Evolutionary conservation across 2,797 vertebrate species (phyloP).

Genomic region (Chiroxiphia lanceolata): DNA sequence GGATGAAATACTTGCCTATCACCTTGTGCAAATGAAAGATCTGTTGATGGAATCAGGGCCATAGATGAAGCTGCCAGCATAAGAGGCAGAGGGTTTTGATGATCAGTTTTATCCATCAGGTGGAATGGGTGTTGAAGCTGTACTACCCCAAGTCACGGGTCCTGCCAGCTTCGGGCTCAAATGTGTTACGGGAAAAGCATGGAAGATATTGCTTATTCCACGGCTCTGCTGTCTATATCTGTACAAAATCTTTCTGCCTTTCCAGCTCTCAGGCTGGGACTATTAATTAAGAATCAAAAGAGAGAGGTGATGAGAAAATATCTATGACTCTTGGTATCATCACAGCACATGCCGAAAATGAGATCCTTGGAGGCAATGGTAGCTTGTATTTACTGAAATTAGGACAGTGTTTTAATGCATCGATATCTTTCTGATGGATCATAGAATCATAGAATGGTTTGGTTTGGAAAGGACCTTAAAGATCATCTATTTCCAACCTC

Average conservation of each 20-base stretch:
- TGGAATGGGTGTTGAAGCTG: not conserved
- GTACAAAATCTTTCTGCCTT: not conserved
- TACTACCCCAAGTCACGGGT: accelerated
- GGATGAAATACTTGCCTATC: not conserved
- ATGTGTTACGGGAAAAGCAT: not conserved
- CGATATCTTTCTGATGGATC: not conserved
- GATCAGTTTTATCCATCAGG: not conserved
- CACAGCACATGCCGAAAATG: constrained; percentile 6
- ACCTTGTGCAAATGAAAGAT: not conserved
- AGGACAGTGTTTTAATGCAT: constrained; percentile 20
- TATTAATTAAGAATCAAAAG: constrained; percentile 21
- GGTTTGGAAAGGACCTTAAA: not conserved
- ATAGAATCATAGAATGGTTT: not conserved
- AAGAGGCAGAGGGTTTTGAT: not conserved
- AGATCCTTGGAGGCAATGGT: constrained; percentile 15
- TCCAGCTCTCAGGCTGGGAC: not conserved
- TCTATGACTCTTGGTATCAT: not conserved
- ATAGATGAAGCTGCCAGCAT: not conserved
- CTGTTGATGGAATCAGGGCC: not conserved
- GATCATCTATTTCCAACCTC: not conserved
- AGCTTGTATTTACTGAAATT: constrained; percentile 17
- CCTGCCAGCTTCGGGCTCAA: not conserved
- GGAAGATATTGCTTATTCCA: not conserved
- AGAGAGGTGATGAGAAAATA: not conserved
- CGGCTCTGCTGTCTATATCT: not conserved